phyloP scores from a whole-genome alignment of 2,797 vertebrate species.

The Apogon hyalosoma region DNA sequence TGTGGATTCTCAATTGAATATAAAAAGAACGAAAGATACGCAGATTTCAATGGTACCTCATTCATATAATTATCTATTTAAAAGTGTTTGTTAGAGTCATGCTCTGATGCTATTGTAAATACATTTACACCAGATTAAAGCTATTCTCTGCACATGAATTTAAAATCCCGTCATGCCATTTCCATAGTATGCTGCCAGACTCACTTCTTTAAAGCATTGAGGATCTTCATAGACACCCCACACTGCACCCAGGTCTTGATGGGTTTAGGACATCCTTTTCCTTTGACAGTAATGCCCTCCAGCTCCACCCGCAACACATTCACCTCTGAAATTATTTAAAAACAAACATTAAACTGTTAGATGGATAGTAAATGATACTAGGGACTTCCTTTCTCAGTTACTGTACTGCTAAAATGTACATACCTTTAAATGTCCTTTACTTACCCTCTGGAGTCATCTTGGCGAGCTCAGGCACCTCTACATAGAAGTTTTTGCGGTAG shows the following conservation, averaged over 20 bases:
- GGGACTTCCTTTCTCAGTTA: no score
- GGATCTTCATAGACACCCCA: constrained; percentile 99
- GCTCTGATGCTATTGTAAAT: no score
- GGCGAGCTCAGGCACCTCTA: constrained; percentile 96
- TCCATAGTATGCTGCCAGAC: constrained; percentile 42
- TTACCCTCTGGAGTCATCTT: constrained; percentile 94
- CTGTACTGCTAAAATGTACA: background rate
- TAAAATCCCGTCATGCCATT: background rate
- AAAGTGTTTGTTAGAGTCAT: no score
- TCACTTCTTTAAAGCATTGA: constrained; percentile 95
- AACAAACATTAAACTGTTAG: constrained; percentile 1
- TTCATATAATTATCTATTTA: no score
- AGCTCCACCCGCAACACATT: constrained; percentile 90
- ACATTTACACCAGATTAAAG: background rate
- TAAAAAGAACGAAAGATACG: no score
- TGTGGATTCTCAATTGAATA: no score
- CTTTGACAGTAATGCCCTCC: constrained; percentile 96
- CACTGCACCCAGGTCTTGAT: constrained; percentile 99
- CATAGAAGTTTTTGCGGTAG: constrained; percentile 98
- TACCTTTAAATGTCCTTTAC: constrained; percentile 12
- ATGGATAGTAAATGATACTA: background rate
- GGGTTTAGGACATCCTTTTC: constrained; percentile 97
- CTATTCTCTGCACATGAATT: background rate
- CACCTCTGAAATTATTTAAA: constrained; percentile 84
- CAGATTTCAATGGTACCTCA: no score